phyloP scores from a whole-genome alignment of 1,140 invertebrate species.

The Globodera rostochiensis region DNA sequence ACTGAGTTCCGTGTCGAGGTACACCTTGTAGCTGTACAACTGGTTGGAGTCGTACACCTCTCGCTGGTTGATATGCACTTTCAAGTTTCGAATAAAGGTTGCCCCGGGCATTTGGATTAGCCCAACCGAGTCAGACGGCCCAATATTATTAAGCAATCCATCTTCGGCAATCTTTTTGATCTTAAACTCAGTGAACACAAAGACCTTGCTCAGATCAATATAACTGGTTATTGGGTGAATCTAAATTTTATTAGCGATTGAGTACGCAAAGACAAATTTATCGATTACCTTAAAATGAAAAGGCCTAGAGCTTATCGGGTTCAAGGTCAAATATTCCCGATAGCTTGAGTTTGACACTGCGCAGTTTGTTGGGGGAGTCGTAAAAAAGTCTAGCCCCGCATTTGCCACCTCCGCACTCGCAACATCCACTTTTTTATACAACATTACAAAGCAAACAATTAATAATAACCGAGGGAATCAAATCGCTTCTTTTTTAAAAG shows the following conservation, averaged over 20 bases:
- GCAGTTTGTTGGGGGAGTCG: background rate
- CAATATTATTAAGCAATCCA: background rate
- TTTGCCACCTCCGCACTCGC: slow-evolving; percentile 4
- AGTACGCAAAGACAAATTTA: too few species aligned
- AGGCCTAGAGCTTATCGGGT: background rate
- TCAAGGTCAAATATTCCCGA: background rate
- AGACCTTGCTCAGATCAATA: slow-evolving; percentile 5
- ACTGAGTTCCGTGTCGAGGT: background rate
- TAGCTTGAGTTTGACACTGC: background rate
- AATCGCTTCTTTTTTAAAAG: background rate
- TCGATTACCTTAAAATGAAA: background rate
- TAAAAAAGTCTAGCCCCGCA: background rate
- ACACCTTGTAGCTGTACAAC: slow-evolving; percentile 10
- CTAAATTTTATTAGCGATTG: background rate
- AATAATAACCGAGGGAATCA: background rate
- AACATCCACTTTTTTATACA: slow-evolving; percentile 12
- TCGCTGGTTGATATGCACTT: slow-evolving; percentile 12
- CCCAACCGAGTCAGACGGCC: background rate
- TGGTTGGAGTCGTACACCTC: slow-evolving; percentile 18
- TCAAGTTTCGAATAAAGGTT: background rate
- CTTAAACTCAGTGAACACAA: background rate
- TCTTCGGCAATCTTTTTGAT: background rate
- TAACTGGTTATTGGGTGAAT: slow-evolving; percentile 8
- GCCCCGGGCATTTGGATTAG: background rate
- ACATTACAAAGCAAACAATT: background rate